Conservation (phyloP, 2,888 invertebrate species). For the Cyclophora punctaria region DNA sequence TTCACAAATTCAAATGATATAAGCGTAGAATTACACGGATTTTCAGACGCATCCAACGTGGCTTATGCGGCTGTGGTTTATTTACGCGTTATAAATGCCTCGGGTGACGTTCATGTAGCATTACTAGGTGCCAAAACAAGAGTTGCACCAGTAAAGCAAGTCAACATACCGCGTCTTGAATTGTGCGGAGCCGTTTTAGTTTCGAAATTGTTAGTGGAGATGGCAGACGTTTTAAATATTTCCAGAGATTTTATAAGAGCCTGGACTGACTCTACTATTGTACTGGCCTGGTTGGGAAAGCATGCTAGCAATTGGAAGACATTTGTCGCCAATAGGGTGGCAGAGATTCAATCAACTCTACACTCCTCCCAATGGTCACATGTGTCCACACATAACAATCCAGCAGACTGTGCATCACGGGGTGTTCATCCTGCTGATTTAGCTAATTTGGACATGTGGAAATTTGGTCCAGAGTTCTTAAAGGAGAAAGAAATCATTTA, state of each 20-base stretch:
- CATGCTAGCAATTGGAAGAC: slow-evolving; percentile 17
- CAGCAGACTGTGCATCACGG: slow-evolving; percentile 13
- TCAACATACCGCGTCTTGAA: not conserved
- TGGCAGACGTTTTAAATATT: slow-evolving; percentile 4
- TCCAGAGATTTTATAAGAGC: slow-evolving; percentile 1
- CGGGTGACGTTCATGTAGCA: slow-evolving; percentile 1
- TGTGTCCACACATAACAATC: slow-evolving; percentile 4
- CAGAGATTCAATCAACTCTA: not conserved
- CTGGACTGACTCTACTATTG: slow-evolving; percentile 12
- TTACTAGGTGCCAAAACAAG: slow-evolving; percentile 7
- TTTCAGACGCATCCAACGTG: slow-evolving; percentile 14
- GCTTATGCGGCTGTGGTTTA: slow-evolving; percentile 17
- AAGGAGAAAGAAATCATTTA: not conserved
- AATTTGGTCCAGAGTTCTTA: slow-evolving; percentile 5
- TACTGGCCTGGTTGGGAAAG: slow-evolving; percentile 8
- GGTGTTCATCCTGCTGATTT: slow-evolving; percentile 5
- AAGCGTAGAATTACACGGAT: slow-evolving; percentile 16
- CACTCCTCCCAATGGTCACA: slow-evolving; percentile 7
- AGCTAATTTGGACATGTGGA: slow-evolving; percentile 3
- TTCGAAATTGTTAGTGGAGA: slow-evolving; percentile 8
- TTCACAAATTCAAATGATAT: not conserved
- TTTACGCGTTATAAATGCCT: slow-evolving; percentile 6
- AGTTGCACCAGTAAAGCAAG: slow-evolving; percentile 19
- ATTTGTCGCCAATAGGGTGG: slow-evolving; percentile 7
- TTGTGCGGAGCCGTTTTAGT: slow-evolving; percentile 7